A percentile compares a stretch with the other conserved stretches of the same genome.
Evolutionary conservation across 2,888 invertebrate genomes (phyloP).

Genomic region (Maniola hyperantus): DNA sequence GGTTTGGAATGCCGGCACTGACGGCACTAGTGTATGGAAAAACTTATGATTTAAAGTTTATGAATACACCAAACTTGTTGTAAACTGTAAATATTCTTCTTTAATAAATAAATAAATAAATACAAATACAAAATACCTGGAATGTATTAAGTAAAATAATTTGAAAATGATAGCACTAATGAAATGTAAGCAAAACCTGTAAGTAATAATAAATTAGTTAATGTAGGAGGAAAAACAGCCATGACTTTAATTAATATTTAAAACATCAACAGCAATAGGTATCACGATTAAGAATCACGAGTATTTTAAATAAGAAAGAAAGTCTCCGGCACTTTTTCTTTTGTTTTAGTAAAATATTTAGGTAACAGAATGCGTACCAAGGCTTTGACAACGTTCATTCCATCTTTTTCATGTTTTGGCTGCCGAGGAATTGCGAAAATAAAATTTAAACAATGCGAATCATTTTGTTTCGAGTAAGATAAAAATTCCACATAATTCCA

Average conservation of each 20-base stretch:
- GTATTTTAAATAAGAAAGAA: constrained; percentile 39
- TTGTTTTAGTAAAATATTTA: constrained; percentile 42
- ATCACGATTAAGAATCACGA: constrained; percentile 43
- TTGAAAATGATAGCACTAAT: background rate
- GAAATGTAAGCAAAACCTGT: no score
- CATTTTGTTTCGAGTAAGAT: constrained; percentile 28
- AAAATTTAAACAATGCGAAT: constrained; percentile 34
- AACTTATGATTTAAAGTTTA: no score
- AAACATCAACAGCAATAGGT: constrained; percentile 56
- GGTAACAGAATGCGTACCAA: constrained; percentile 35
- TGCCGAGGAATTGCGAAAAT: constrained; percentile 26
- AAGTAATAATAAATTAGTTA: background rate
- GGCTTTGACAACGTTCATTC: constrained; percentile 30
- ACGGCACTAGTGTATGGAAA: no score
- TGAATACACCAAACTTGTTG: no score
- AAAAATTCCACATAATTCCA: constrained; percentile 27
- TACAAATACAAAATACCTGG: no score
- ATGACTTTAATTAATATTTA: constrained; percentile 52
- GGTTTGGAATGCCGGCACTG: no score
- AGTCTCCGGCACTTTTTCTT: constrained; percentile 30
- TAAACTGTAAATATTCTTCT: no score
- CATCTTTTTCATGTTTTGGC: constrained; percentile 32
- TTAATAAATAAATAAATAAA: no score
- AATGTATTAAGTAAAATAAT: background rate
- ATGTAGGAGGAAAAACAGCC: constrained; percentile 69